Percentiles rank a stretch among this genome's conserved stretches.
Evolutionary conservation across 2,888 invertebrate species (phyloP).

Genomic region (Anoplius nigerrimus): DNA sequence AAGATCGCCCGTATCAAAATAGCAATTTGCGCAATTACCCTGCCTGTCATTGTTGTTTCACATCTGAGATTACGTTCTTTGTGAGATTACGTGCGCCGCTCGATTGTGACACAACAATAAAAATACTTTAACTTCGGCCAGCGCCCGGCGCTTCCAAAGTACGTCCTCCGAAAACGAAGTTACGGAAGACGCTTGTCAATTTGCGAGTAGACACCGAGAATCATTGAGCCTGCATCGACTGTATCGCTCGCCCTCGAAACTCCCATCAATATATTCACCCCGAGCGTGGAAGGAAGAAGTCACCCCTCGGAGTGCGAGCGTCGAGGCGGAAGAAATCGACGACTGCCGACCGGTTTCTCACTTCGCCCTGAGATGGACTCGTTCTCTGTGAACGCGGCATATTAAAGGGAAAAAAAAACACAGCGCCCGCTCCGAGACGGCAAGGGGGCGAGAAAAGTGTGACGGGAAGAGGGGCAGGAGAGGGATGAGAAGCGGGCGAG

Average conservation of each 20-base stretch:
- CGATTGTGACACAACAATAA: no score
- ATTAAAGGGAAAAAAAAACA: no score
- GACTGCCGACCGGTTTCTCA: background rate
- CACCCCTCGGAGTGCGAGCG: background rate
- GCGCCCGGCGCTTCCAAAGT: no score
- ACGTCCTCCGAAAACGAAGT: no score
- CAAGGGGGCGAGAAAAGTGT: slow-evolving; percentile 3
- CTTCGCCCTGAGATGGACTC: background rate
- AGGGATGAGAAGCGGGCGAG: background rate
- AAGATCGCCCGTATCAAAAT: no score
- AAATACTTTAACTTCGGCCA: no score
- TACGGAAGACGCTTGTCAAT: no score
- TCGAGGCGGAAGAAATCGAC: slow-evolving; percentile 2
- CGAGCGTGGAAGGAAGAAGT: background rate
- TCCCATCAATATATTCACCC: slow-evolving; percentile 29
- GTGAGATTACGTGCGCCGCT: no score
- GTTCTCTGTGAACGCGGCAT: background rate
- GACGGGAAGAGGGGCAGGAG: background rate
- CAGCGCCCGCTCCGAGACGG: background rate
- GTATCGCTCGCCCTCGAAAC: slow-evolving; percentile 13
- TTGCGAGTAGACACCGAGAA: no score
- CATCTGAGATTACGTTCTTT: no score
- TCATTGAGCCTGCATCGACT: slow-evolving; percentile 22
- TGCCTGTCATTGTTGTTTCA: no score
- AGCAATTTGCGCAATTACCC: no score